Conservation (phyloP, 1,140 invertebrate species). For the Coptotermes formosanus region DNA sequence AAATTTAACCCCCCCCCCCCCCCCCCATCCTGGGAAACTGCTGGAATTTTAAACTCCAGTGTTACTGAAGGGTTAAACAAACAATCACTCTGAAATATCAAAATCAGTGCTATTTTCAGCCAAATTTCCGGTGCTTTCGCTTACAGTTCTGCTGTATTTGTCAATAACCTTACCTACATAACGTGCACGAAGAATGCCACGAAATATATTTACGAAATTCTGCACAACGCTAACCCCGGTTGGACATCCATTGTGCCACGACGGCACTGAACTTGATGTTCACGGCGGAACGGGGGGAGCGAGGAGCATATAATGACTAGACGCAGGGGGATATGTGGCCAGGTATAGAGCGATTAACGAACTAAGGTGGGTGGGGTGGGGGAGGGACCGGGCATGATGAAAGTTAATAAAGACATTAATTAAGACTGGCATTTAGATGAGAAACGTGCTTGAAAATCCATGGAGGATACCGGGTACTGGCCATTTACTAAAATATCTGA, state of each 20-base stretch:
- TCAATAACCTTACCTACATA: too few species aligned
- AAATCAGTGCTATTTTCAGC: too few species aligned
- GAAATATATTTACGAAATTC: too few species aligned
- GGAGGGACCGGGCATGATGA: slow-evolving; percentile 24
- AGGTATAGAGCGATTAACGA: slow-evolving; percentile 6
- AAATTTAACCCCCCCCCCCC: too few species aligned
- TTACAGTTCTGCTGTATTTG: too few species aligned
- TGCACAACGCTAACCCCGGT: neutral
- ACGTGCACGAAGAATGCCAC: too few species aligned
- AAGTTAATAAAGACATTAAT: slow-evolving; percentile 36
- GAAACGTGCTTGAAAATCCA: slow-evolving; percentile 7
- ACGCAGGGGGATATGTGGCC: slow-evolving; percentile 13
- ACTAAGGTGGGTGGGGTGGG: neutral
- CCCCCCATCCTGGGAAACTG: too few species aligned
- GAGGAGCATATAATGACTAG: neutral
- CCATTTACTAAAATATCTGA: neutral
- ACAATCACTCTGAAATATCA: too few species aligned
- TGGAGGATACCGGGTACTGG: neutral
- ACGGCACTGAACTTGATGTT: neutral
- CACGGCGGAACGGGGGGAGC: neutral
- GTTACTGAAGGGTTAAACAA: too few species aligned
- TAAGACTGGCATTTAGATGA: slow-evolving; percentile 33
- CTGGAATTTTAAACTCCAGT: too few species aligned
- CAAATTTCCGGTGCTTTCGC: too few species aligned
- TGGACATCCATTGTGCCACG: neutral